These are phyloP conservation scores for Lordiphosa fenestrarum DNA, from an alignment of 2,888 invertebrate species.

Conservation along the genomic window DNA sequence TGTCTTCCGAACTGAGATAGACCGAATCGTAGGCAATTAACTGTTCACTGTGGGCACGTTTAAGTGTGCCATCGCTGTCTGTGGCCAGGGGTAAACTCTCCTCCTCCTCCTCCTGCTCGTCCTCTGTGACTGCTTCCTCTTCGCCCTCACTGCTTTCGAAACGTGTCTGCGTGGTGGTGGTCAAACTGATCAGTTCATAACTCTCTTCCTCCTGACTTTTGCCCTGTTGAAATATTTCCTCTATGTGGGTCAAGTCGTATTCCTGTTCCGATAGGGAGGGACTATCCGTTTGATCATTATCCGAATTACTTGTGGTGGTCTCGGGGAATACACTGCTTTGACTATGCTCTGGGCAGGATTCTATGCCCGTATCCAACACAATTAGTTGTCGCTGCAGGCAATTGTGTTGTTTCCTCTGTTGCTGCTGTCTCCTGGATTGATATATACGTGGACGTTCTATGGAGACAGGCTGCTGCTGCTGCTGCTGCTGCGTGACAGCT, in stretches of 20 bases:
- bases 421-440: conserved; percentile 68
- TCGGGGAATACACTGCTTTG: conserved; percentile 79
- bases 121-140: not conserved
- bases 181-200: conserved; percentile 76
- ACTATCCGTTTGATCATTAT: conserved; percentile 79
- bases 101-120: conserved; percentile 1
- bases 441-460: conserved; percentile 76
- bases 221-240: conserved; percentile 71
- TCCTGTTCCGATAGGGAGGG: conserved; percentile 77
- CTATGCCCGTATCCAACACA: conserved; percentile 46
- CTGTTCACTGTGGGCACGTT: conserved; percentile 29
- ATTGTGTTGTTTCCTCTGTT: conserved; percentile 25
- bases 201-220: conserved; percentile 52
- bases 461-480: conserved; percentile 49
- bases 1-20: conserved; percentile 79
- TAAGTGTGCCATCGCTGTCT: conserved; percentile 22
- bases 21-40: conserved; percentile 80
- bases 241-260: conserved; percentile 77
- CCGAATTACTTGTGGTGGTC: conserved; percentile 79
- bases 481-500: conserved; percentile 13
- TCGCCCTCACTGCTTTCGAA: conserved; percentile 72
- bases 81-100: conserved; percentile 24
- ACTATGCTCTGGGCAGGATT: conserved; percentile 78
- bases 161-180: conserved; percentile 70
- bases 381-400: conserved; percentile 33